A percentile compares a stretch with the other conserved stretches of the same genome.
Conservation (phyloP, 2,888 invertebrate genomes). For the Phragmatobia fuliginosa region DNA sequence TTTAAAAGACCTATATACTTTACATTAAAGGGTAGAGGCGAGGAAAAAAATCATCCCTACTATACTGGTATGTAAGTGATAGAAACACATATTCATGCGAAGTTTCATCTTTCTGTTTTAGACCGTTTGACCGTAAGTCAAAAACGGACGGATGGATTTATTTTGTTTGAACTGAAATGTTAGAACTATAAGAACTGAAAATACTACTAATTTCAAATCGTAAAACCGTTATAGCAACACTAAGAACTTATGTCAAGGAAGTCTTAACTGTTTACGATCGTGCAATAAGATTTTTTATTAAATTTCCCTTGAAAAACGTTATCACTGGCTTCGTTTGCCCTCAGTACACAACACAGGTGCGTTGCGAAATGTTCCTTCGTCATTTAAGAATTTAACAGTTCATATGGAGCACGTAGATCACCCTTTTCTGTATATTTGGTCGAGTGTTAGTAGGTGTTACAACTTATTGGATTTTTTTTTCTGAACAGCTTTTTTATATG, state of each 20-base stretch:
- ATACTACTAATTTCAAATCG: no score
- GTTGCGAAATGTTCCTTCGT: slow-evolving; percentile 47
- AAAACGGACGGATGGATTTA: no score
- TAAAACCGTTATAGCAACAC: no score
- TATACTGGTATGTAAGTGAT: no score
- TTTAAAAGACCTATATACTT: no score
- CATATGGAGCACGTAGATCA: slow-evolving; percentile 69
- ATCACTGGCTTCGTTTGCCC: slow-evolving; percentile 48
- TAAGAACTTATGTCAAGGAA: slow-evolving; percentile 3
- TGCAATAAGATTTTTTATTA: slow-evolving; percentile 31
- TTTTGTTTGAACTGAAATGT: no score
- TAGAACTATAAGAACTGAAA: no score
- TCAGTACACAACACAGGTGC: slow-evolving; percentile 58
- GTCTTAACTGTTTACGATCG: slow-evolving; percentile 25
- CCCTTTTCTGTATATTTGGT: slow-evolving; percentile 79
- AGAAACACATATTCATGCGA: no score
- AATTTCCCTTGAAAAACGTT: slow-evolving; percentile 49
- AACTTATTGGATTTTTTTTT: slow-evolving; percentile 37
- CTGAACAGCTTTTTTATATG: slow-evolving; percentile 30
- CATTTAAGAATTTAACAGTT: slow-evolving; percentile 36
- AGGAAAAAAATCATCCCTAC: no score
- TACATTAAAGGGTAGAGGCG: no score
- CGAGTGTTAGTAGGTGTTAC: slow-evolving; percentile 69
- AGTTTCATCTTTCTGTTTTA: no score
- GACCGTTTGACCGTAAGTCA: no score